Conservation (phyloP, 2,888 invertebrate genomes). For the Agrenia bidenticulata region DNA sequence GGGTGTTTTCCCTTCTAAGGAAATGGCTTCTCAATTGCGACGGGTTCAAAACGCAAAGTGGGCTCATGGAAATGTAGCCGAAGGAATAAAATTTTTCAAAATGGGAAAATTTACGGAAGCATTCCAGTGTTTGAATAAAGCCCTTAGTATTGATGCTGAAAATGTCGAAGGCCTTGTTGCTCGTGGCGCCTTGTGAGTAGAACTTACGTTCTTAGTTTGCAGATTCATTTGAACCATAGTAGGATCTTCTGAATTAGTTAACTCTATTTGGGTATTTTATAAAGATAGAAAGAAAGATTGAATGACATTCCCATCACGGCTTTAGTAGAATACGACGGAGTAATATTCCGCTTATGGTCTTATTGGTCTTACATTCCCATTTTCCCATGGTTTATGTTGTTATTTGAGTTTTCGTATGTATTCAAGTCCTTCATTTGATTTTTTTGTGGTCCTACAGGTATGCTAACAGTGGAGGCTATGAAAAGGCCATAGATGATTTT, state of each 20-base stretch:
- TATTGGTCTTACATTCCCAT: neutral
- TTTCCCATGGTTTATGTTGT: neutral
- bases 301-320: conserved; percentile 10
- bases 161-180: conserved; percentile 92
- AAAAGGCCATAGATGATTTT: conserved; percentile 91
- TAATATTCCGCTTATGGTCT: neutral
- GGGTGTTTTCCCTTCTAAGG: conserved; percentile 73
- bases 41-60: conserved; percentile 89
- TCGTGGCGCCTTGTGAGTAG: conserved; percentile 74
- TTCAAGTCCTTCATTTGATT: neutral
- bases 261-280: conserved; percentile 19
- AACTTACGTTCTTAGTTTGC: neutral
- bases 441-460: conserved; percentile 59
- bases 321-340: neutral
- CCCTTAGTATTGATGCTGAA: conserved; percentile 83
- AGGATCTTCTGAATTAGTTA: neutral
- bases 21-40: conserved; percentile 79
- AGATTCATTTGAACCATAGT: conserved; percentile 6
- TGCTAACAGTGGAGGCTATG: conserved; percentile 90
- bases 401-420: too few species aligned
- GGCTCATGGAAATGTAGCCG: conserved; percentile 92
- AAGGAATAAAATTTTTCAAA: conserved; percentile 93
- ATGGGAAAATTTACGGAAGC: conserved; percentile 90
- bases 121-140: conserved; percentile 90
- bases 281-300: neutral